A percentile compares a stretch with the other conserved stretches of the same genome.
Evolutionary conservation across 2,113 vertebrate species (phyloP).

Genomic region (Tupaia chinensis): DNA sequence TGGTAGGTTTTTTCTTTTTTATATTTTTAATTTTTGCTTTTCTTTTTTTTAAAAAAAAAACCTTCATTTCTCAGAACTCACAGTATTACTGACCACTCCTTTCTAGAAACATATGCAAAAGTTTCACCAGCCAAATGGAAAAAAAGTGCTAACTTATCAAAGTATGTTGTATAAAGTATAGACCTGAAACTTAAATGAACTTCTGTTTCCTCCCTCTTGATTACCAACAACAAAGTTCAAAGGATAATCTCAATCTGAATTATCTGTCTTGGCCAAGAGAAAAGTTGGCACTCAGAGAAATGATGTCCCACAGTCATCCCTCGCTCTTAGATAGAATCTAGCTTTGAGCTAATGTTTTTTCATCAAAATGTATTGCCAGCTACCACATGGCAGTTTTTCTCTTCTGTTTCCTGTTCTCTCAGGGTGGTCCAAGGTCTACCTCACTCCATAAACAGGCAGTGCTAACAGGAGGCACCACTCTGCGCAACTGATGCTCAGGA

Average conservation of each 20-base stretch:
- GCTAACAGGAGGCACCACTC: accelerated
- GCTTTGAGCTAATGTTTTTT: background rate
- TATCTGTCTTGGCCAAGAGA: background rate
- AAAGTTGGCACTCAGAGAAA: background rate
- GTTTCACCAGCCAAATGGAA: background rate
- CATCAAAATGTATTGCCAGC: background rate
- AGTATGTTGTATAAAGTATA: background rate
- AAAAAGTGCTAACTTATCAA: background rate
- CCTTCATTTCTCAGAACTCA: constrained; percentile 39
- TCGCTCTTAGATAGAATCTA: background rate
- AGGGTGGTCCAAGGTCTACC: background rate
- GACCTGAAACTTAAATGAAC: too few species aligned
- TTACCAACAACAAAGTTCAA: background rate
- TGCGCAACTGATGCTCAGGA: background rate
- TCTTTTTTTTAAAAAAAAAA: background rate
- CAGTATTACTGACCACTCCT: background rate
- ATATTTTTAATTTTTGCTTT: background rate
- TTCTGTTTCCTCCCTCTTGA: background rate
- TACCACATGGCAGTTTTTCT: background rate
- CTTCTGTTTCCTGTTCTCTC: background rate
- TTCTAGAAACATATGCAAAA: constrained; percentile 13
- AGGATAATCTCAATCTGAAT: background rate
- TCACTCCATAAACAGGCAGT: background rate
- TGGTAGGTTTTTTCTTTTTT: background rate
- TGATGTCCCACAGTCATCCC: background rate